Evolutionary conservation across 2,113 vertebrate species (phyloP).

Genomic region (Hyaena hyaena): DNA sequence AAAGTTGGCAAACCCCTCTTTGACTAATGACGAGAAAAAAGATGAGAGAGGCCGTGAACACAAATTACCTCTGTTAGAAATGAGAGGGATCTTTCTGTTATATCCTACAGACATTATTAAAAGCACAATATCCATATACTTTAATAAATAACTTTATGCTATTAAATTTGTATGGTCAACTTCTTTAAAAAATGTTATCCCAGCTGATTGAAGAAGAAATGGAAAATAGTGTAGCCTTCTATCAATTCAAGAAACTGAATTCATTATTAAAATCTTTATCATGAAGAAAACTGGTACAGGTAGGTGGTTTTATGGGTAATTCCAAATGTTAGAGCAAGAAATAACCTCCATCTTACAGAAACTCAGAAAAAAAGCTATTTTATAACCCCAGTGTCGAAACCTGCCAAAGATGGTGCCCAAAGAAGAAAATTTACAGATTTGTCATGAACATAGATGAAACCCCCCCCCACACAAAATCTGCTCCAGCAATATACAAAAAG

Average conservation of each 20-base stretch:
- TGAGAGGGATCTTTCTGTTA: background rate
- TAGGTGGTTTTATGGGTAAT: background rate
- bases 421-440: background rate
- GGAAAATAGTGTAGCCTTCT: background rate
- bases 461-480: background rate
- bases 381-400: background rate
- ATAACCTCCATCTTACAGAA: background rate
- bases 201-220: background rate
- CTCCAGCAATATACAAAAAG: background rate
- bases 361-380: background rate
- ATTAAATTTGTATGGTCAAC: background rate
- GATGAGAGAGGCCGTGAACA: background rate
- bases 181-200: background rate
- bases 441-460: background rate
- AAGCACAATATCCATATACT: background rate
- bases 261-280: constrained; percentile 10
- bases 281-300: background rate
- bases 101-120: background rate
- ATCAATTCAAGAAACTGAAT: background rate
- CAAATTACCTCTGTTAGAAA: background rate
- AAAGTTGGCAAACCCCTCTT: background rate
- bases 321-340: background rate
- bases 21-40: background rate
- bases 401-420: background rate
- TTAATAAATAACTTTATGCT: background rate